Evolutionary conservation across 2,113 vertebrate species (phyloP), one percentile per base, ranked within the genome.

Genomic region (Neodon shergylaensis): DNA sequence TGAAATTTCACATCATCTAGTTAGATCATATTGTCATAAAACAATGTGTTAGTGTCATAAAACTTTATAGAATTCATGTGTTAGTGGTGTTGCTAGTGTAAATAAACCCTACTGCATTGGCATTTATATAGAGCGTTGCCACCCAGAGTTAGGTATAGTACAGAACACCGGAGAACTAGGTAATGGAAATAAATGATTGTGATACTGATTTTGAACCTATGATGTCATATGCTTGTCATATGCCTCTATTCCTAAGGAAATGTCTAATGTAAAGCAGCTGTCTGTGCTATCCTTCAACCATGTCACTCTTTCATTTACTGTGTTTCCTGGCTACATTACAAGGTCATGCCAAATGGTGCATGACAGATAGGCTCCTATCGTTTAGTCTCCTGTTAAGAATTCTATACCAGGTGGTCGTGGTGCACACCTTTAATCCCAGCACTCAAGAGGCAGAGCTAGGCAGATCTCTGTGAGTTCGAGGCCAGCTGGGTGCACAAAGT

Each of bases 241-340:
- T 11, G 49, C 6, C 5, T 54, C 21, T 36, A 61, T 5, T 22
- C 78, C 19, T 4, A 54, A 54, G 22, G 28, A 13, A 78, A 36
- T 68, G 13, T 58, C 44, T 44, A 26, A 21, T 78, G n/a, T 70
- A 24, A 70, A 54, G 24, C 9, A 76, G 3, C 36, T 26, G 4
- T 22, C 2, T 58, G 28, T 58, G 9, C 0, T 28, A n/a, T 44
- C 22, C 2, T 16, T 2, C 10, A 54, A 14, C 0, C 16, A 9
- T 5, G 11, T 61, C 74, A 66, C n/a, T 42, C 5, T 66, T 49
- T 42, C 17, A 24, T 47, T 65, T 68, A 33, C 44, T 87, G 5
- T 14, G 33, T 85, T 39, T 86, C 28, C 58, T 65, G 58, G 14
- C 42, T 76, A 7, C 4, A 14, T 33, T 44, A 58, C 3, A 16